Base-by-base conservation (phyloP, 2,888 invertebrate genomes). In the Trichogramma evanescens region DNA sequence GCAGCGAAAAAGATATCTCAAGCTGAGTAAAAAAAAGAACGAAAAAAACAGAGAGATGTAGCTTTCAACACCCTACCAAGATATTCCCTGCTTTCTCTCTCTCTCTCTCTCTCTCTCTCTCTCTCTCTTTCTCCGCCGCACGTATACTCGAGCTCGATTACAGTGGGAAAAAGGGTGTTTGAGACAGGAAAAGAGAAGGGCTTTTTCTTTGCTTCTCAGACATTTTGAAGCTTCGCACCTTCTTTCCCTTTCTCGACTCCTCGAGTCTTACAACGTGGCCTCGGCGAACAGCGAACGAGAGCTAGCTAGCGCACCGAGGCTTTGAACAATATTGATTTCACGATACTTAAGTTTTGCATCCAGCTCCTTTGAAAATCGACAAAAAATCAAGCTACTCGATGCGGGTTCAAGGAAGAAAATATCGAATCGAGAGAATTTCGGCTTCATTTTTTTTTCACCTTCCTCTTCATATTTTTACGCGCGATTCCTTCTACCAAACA, bases 251-350 rank as follows among this genome's bases (percentile, higher is more conserved):
- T 48, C 26, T 5, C 48, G 48, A 13, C 48, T 48, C 48, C 6
- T 5, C 4, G 9, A 6, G 5, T 9, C 46, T 10, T 10, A 5
- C 46, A 5, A 10, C 46, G 5, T 8, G 4, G 5, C 8, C 10
- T 10, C 7, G 5, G 4, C 6, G n/a, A 10, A 10, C 6, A 7
- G 51, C 7, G 5, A 7, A 13, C 51, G 9, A 26, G 41, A 41
- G n/a, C n/a, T 7, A 41, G 51, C 51, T 55, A 52, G 52, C 38
- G 64, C 64, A 54, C 66, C 67, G 72, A 72, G 69, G 70, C 69
- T 74, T 74, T 72, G 70, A 67, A 66, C 71, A 71, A 74, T 74
- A 74, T 75, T 74, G 74, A 74, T 75, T 75, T 70, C 69, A 71
- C 72, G 72, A 70, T 67, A 69, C 68, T 64, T 65, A 69, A 70